Evolutionary conservation across 2,888 invertebrate genomes (phyloP).

Genomic region (Drosophila atroscutellata): DNA sequence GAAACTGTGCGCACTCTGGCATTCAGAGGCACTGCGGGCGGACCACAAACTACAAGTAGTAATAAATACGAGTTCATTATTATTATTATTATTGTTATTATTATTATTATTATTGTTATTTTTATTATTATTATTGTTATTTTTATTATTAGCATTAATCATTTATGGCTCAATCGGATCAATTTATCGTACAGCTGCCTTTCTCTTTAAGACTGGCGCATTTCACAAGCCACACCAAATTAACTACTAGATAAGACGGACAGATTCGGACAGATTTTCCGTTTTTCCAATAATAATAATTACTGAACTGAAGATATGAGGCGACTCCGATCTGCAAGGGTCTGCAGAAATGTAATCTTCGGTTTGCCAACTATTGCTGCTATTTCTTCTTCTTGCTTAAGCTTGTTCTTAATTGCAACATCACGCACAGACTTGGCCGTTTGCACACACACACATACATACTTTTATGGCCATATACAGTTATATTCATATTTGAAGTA

Average conservation of each 20-base stretch:
- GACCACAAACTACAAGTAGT: conserved; percentile 88
- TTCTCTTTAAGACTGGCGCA: background rate
- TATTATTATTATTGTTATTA: background rate
- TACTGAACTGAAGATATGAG: background rate
- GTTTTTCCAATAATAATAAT: background rate
- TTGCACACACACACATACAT: background rate
- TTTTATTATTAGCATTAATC: background rate
- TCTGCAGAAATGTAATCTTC: background rate
- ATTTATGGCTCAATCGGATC: background rate
- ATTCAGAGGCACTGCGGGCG: conserved; percentile 94
- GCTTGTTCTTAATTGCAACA: conserved; percentile 1
- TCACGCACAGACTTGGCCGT: background rate
- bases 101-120: background rate
- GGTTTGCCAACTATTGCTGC: background rate
- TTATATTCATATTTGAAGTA: background rate
- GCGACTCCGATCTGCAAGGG: background rate
- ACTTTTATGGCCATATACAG: background rate
- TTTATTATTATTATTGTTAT: too few relatives aligned
- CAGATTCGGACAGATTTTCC: background rate
- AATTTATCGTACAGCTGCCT: background rate
- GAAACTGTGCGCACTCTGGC: conserved; percentile 87
- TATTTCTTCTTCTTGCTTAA: conserved; percentile 4
- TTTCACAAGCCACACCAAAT: background rate
- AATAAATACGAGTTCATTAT: conserved; percentile 10
- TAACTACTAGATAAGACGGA: too few relatives aligned